Base-by-base conservation (phyloP, 2,113 vertebrate genomes). In the Sclerurus mexicanus region DNA sequence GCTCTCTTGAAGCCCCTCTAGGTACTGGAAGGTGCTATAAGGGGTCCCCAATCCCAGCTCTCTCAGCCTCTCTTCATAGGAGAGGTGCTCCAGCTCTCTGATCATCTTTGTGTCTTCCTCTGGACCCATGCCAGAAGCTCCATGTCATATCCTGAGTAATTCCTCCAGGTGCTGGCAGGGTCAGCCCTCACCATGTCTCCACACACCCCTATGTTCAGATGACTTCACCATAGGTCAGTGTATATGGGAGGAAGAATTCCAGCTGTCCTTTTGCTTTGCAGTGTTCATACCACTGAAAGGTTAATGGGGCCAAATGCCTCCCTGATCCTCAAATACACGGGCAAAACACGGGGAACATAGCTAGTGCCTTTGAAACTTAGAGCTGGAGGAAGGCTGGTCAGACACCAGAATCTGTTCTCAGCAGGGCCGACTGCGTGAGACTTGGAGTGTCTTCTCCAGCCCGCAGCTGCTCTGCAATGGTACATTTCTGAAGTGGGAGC, bases 391-490 rank as follows among this genome's bases (percentile, higher is more conserved):
- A 80, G 56, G 30, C 52, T 30, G 52, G 63, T 55, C 7, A 4
- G 81, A 31, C 67, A 21, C 23, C 0, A 0, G 71, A 66, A 58
- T 89, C 74, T 89, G 67, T 46, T 94, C 89, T n/a, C 53, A 18
- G 49, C 0, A 0, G 19, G 46, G 31, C 35, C 0, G 2, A 25
- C 84, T 58, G 44, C 0, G 1, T 87, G 87, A 58, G 66, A 2
- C 33, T 67, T 69, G 40, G 37, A 28, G 40, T 4, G 67, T 20
- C 74, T 85, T 33, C 89, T 89, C 24, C 28, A 69, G 64, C 44
- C 14, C 87, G 23, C 74, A 94, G 87, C 62, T 96, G 91, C 85
- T 93, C 89, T 93, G 66, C 71, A 82, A 2, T 0, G 3, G 31
- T 35, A 62, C 79, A 40, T 87, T 87, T 92, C 77, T 95, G 42